phyloP scores from a whole-genome alignment of 2,113 vertebrate species.

The Trematocara zebra region DNA sequence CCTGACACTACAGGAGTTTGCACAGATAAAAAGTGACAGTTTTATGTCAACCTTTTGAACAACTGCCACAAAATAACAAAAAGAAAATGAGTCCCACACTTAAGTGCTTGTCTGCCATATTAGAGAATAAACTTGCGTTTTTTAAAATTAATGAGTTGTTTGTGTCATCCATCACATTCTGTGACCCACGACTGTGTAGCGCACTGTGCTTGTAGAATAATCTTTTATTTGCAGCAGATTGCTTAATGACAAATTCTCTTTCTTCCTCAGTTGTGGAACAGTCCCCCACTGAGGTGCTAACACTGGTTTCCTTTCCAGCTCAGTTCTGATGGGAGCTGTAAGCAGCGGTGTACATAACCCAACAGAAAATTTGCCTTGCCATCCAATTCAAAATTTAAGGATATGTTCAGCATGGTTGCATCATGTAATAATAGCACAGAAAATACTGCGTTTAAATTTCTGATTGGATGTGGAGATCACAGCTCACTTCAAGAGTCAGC shows the following conservation, averaged over 20 bases:
- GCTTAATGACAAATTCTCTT: background rate
- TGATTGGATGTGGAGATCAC: background rate
- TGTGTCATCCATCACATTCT: background rate
- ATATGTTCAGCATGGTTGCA: background rate
- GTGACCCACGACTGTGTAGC: background rate
- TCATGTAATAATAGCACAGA: background rate
- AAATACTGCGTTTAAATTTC: background rate
- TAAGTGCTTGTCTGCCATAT: background rate
- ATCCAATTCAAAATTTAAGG: background rate
- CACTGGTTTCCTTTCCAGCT: background rate
- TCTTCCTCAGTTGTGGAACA: background rate
- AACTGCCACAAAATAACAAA: background rate
- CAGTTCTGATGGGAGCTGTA: background rate
- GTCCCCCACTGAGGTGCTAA: background rate
- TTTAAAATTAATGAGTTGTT: background rate
- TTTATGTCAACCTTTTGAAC: background rate
- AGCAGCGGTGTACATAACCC: background rate
- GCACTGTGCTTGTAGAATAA: background rate
- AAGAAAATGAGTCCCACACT: background rate
- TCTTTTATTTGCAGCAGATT: background rate
- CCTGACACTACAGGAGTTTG: background rate
- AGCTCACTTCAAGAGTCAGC: background rate
- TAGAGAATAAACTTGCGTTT: accelerated
- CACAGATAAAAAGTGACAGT: background rate
- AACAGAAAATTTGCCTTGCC: background rate